phyloP scores from a whole-genome alignment of 2,113 vertebrate species.

The Psilopsiagon aurifrons region DNA sequence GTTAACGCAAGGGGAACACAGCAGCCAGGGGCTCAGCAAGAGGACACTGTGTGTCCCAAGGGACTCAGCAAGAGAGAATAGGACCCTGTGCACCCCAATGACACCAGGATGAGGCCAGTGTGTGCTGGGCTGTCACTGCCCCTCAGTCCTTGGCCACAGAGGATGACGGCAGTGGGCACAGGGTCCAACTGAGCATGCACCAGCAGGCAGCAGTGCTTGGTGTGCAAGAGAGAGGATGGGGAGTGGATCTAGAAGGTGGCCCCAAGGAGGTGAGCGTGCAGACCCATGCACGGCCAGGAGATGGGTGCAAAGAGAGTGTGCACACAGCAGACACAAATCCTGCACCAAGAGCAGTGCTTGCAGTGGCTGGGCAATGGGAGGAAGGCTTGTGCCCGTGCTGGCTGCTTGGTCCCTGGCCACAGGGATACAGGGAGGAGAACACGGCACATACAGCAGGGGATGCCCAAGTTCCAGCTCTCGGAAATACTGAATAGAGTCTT shows the following conservation, averaged over 20 bases:
- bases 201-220: rapidly evolving
- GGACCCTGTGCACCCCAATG: rapidly evolving
- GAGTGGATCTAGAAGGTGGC: not conserved
- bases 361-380: not conserved
- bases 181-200: not conserved
- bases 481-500: constrained; percentile 82
- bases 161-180: rapidly evolving
- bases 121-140: not conserved
- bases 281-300: not conserved
- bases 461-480: constrained; percentile 69
- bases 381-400: not conserved
- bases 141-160: not conserved
- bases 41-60: rapidly evolving
- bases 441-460: constrained; percentile 49
- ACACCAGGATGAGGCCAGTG: not conserved
- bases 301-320: not conserved
- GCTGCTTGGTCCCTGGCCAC: not conserved
- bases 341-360: not conserved
- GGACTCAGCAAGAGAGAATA: not conserved
- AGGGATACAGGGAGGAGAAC: not conserved
- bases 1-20: not conserved
- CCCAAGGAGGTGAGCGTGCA: not conserved
- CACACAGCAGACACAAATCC: not conserved
- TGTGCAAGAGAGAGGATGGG: not conserved
- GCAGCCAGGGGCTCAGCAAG: not conserved